Evolutionary conservation across 2,888 invertebrate species (phyloP), one percentile per base, ranked within the genome.

Genomic region (Stratiomys singularior): DNA sequence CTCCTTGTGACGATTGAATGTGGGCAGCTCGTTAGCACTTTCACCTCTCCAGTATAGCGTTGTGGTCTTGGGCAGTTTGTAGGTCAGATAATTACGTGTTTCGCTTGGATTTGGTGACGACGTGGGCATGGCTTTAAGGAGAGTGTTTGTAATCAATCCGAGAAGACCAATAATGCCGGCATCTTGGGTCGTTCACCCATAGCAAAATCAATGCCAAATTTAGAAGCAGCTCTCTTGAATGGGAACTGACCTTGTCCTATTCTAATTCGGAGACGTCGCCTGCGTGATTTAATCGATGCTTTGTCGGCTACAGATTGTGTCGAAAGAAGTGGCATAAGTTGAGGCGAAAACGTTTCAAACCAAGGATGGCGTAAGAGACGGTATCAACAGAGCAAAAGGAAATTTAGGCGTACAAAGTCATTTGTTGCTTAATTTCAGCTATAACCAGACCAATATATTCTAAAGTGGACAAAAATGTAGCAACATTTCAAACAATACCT

Each of bases 61-160:
- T 4, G 25, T 9, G 21, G 25, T 3, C 23, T 1, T 18, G 58
- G 25, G 4, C 3, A 18, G 52, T 52, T 5, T 13, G 4, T 18
- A 44, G 7, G 52, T 13, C 52, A 52, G 52, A 9, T 3, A 3
- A 4, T 52, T 52, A 52, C 15, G 52, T 13, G 52, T 18, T 52
- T 13, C 15, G n/a, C 52, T 15, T 13, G 52, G 52, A 9, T 18
- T 52, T 37, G 37, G 37, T 37, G 37, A 37, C 37, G 9, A 13
- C 25, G 58, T 60, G 18, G 58, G 25, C 4, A 23, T 23, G 9
- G 37, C 9, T 9, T 37, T 37, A 37, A 9, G 21, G 58, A 23
- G 23, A 30, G 13, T 64, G 64, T 64, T 64, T 64, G 64, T 64
- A 64, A 64, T 64, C 28, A 64, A 13, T 30, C n/a, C 64, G 13